Conservation (phyloP, 1,140 invertebrate species). For the Calliopsis andreniformis region DNA sequence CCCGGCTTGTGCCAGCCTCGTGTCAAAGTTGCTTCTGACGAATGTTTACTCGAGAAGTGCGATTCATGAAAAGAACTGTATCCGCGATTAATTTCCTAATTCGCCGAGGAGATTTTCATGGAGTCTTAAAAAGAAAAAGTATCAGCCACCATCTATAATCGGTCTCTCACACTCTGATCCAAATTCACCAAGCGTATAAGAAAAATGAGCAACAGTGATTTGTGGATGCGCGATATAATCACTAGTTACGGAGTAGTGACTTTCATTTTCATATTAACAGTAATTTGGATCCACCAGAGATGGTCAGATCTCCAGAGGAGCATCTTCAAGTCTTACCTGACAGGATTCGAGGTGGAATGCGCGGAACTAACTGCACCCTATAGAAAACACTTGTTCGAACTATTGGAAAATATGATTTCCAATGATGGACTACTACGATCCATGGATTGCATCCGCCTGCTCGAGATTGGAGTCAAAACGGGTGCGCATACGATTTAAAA, state of each 20-base stretch:
- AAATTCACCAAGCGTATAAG: too few species aligned
- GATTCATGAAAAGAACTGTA: not conserved
- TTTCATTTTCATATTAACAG: slow-evolving; percentile 32
- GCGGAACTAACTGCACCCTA: slow-evolving; percentile 66
- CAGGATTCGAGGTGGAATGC: slow-evolving; percentile 75
- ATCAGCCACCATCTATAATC: too few species aligned
- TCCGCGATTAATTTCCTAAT: too few species aligned
- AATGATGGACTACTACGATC: slow-evolving; percentile 65
- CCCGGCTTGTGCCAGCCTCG: too few species aligned
- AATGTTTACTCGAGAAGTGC: not conserved
- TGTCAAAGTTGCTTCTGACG: not conserved
- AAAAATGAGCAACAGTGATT: slow-evolving; percentile 70
- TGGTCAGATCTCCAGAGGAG: slow-evolving; percentile 66
- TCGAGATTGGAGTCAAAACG: slow-evolving; percentile 79
- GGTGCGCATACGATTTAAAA: too few species aligned
- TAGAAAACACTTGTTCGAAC: slow-evolving; percentile 69
- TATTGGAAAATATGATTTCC: slow-evolving; percentile 60
- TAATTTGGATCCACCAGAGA: slow-evolving; percentile 53
- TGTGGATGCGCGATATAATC: slow-evolving; percentile 73
- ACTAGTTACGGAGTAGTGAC: slow-evolving; percentile 66
- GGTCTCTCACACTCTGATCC: too few species aligned
- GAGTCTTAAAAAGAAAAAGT: too few species aligned
- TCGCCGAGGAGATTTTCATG: too few species aligned
- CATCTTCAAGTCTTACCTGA: slow-evolving; percentile 69
- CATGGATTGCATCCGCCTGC: slow-evolving; percentile 67